Evolutionary conservation across 2,797 vertebrate species (phyloP).

Genomic region (Centropyge bicolor): DNA sequence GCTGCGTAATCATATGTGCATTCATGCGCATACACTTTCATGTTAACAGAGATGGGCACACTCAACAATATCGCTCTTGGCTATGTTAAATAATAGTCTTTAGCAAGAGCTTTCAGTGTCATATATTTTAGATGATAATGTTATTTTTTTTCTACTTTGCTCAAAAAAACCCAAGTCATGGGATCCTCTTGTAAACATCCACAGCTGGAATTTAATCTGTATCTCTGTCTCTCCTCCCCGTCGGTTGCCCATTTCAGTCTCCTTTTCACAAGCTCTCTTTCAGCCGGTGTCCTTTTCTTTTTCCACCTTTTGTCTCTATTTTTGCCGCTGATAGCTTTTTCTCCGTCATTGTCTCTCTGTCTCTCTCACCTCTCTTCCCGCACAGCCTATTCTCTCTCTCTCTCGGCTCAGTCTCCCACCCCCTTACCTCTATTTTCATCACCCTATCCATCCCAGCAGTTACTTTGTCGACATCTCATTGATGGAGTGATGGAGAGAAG

Average conservation of each 20-base stretch:
- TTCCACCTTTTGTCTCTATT: slow-evolving; percentile 9
- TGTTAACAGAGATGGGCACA: neutral
- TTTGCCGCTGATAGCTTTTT: slow-evolving; percentile 31
- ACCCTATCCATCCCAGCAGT: slow-evolving; percentile 21
- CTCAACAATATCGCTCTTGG: neutral
- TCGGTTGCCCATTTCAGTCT: neutral
- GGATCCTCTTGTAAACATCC: slow-evolving; percentile 15
- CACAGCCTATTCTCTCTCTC: slow-evolving; percentile 12
- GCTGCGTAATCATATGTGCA: neutral
- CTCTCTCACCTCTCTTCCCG: slow-evolving; percentile 20
- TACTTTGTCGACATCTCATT: slow-evolving; percentile 31
- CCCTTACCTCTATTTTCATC: slow-evolving; percentile 27
- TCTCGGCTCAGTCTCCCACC: slow-evolving; percentile 10
- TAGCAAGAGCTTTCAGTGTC: slow-evolving; percentile 3
- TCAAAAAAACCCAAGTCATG: neutral
- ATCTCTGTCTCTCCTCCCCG: neutral
- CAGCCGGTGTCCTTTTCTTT: neutral
- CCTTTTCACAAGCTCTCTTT: slow-evolving; percentile 28
- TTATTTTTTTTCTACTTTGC: slow-evolving; percentile 1
- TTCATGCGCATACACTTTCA: slow-evolving; percentile 4
- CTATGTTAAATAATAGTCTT: slow-evolving; percentile 3
- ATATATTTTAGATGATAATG: neutral
- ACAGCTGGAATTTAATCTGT: slow-evolving; percentile 14
- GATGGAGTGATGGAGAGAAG: slow-evolving; percentile 17
- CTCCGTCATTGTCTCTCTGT: slow-evolving; percentile 6